These are phyloP conservation scores for Rhagonycha lutea DNA, from an alignment of 2,888 invertebrate species.

Conservation along the genomic window DNA sequence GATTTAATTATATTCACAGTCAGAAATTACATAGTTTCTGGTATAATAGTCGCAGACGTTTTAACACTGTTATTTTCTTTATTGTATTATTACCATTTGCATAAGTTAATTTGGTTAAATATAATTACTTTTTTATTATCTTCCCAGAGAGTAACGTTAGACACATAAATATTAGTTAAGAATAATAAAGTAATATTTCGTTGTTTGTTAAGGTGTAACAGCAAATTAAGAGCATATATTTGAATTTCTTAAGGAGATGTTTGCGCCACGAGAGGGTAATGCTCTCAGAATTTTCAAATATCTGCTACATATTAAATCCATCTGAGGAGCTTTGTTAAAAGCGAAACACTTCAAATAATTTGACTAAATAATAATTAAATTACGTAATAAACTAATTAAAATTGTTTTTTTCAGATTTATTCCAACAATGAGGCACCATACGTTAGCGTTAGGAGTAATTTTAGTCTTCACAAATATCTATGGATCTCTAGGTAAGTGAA, in stretches of 20 bases:
- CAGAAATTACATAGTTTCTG: background rate
- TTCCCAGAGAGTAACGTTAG: background rate
- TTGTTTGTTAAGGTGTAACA: background rate
- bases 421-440: constrained; percentile 42
- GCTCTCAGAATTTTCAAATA: background rate
- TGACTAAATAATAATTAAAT: too few species aligned
- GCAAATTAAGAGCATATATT: background rate
- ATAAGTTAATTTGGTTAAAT: background rate
- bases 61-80: background rate
- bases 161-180: background rate
- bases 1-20: background rate
- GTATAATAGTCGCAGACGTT: background rate
- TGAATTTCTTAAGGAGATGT: background rate
- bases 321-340: too few species aligned
- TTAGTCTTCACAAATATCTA: constrained; percentile 47
- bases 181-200: background rate
- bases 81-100: background rate
- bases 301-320: too few species aligned
- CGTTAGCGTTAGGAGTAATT: constrained; percentile 40
- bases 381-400: background rate
- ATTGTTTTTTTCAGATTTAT: constrained; percentile 17
- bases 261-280: background rate
- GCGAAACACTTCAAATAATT: too few species aligned
- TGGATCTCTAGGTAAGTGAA: constrained; percentile 45
- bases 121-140: background rate